Conservation (phyloP, 2,888 invertebrate species). For the Pherbina coryleti region DNA sequence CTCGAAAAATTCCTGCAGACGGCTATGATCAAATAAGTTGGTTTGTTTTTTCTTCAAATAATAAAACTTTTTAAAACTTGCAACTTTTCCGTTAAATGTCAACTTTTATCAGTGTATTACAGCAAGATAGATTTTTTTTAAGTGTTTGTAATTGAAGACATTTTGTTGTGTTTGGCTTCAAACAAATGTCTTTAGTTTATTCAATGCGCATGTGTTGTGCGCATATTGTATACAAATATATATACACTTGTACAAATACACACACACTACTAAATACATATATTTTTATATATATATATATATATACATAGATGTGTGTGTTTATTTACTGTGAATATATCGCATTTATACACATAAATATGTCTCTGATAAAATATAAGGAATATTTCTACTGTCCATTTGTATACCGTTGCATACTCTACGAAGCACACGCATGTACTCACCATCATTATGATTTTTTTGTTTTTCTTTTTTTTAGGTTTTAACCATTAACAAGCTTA, state of each 20-base stretch:
- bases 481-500: too few species aligned
- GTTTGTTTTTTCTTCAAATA: background rate
- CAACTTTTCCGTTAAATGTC: too few species aligned
- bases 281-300: background rate
- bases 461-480: background rate
- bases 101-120: too few species aligned
- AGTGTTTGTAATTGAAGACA: slow-evolving; percentile 23
- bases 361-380: background rate
- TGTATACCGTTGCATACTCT: background rate
- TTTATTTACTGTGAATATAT: background rate
- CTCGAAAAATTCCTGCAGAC: too few species aligned
- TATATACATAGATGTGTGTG: background rate
- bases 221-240: background rate
- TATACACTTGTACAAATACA: background rate
- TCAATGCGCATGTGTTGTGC: slow-evolving; percentile 17
- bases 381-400: background rate
- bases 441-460: background rate
- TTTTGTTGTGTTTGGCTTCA: slow-evolving; percentile 26
- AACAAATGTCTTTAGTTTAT: slow-evolving; percentile 3
- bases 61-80: too few species aligned
- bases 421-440: background rate
- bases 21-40: too few species aligned
- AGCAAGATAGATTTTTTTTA: too few species aligned
- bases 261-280: background rate
- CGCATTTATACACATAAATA: background rate